These are phyloP conservation scores for Mormyrops attenuatus DNA, from an alignment of 2,797 vertebrate genomes.

Conservation along the genomic window DNA sequence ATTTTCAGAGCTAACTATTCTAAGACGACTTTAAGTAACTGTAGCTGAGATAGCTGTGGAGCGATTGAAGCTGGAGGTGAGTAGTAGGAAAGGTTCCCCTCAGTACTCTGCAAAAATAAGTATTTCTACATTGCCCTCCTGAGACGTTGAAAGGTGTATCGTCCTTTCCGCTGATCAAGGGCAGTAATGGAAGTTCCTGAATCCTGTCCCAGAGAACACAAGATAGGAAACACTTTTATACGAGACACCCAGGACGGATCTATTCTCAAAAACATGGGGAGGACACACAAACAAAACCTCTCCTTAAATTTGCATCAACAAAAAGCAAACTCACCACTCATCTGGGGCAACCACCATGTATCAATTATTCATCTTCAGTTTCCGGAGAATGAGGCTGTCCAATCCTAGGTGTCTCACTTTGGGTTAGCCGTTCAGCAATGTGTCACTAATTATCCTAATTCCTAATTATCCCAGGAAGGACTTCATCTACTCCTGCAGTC, in stretches of 20 bases:
- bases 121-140: background rate
- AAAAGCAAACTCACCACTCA: background rate
- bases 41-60: background rate
- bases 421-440: background rate
- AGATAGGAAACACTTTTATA: background rate
- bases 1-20: background rate
- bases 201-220: background rate
- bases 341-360: background rate
- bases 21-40: background rate
- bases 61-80: background rate
- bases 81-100: background rate
- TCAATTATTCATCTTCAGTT: background rate
- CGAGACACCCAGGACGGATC: background rate
- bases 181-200: background rate
- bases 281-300: background rate
- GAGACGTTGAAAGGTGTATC: background rate
- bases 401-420: background rate
- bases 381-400: background rate
- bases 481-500: background rate
- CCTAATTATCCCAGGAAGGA: background rate
- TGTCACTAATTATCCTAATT: background rate
- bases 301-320: background rate
- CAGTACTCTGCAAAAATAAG: background rate
- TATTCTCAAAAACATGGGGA: background rate
- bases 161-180: background rate